Conservation (phyloP, 1,140 invertebrate species). For the Coboldia fuscipes region DNA sequence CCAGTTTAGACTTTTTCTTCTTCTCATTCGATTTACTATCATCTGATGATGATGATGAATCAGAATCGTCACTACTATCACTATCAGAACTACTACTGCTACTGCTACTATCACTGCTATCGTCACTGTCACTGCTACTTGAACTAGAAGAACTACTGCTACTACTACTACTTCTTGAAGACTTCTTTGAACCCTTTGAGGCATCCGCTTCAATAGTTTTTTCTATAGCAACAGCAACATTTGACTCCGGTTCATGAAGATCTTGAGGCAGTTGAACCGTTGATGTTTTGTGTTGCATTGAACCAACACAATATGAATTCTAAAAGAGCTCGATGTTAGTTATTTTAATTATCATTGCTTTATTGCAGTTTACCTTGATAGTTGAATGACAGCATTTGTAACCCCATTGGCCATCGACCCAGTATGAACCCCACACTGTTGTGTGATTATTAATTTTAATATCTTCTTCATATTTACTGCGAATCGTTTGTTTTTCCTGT, state of each 20-base stretch:
- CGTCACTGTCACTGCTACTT: neutral
- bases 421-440: slow-evolving; percentile 88
- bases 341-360: neutral
- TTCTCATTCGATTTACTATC: slow-evolving; percentile 23
- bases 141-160: slow-evolving; percentile 1
- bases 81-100: neutral
- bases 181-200: no score
- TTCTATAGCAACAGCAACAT: no score
- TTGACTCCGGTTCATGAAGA: no score
- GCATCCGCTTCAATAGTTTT: no score
- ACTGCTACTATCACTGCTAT: neutral
- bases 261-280: no score
- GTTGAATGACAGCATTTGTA: slow-evolving; percentile 91
- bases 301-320: slow-evolving; percentile 74
- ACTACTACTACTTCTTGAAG: slow-evolving; percentile 11
- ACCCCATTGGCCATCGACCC: slow-evolving; percentile 83
- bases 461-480: slow-evolving; percentile 85
- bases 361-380: slow-evolving; percentile 50
- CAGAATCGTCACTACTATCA: slow-evolving; percentile 10
- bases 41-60: slow-evolving; percentile 16
- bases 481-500: slow-evolving; percentile 63
- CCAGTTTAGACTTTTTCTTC: slow-evolving; percentile 24
- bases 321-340: slow-evolving; percentile 12
- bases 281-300: slow-evolving; percentile 5
- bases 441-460: slow-evolving; percentile 81